These are phyloP conservation scores for Arion vulgaris DNA, from an alignment of 1,140 invertebrate genomes.

Conservation along the genomic window DNA sequence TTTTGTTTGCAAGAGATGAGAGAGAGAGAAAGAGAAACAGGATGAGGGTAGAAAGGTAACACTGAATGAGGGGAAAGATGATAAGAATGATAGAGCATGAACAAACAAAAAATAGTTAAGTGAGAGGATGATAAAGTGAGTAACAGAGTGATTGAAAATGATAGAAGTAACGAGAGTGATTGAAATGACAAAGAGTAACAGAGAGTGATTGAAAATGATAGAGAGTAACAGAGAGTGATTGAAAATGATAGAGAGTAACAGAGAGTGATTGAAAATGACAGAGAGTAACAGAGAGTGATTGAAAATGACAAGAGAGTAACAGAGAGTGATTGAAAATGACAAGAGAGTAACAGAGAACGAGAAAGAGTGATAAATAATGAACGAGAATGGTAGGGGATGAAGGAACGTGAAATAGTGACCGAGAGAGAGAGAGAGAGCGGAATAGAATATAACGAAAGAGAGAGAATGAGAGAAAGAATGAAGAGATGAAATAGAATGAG, in stretches of 20 bases:
- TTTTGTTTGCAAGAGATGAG: too few species aligned
- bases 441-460: neutral
- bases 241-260: neutral
- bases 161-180: neutral
- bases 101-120: too few species aligned
- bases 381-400: too few species aligned
- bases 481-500: conserved; percentile 12
- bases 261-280: neutral
- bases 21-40: neutral
- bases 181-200: neutral
- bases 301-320: neutral
- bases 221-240: neutral
- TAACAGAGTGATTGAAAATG: neutral
- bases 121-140: neutral
- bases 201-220: neutral
- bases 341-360: neutral
- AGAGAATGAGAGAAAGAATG: conserved; percentile 8
- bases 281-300: neutral
- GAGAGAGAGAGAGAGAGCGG: neutral
- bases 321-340: neutral
- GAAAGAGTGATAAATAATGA: too few species aligned
- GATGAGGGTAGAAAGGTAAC: neutral
- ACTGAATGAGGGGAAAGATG: neutral
- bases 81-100: conserved; percentile 3
- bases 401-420: neutral